A percentile compares a stretch with the other conserved stretches of the same genome.
Evolutionary conservation across 2,888 invertebrate species (phyloP).

Genomic region (Trichogramma evanescens): DNA sequence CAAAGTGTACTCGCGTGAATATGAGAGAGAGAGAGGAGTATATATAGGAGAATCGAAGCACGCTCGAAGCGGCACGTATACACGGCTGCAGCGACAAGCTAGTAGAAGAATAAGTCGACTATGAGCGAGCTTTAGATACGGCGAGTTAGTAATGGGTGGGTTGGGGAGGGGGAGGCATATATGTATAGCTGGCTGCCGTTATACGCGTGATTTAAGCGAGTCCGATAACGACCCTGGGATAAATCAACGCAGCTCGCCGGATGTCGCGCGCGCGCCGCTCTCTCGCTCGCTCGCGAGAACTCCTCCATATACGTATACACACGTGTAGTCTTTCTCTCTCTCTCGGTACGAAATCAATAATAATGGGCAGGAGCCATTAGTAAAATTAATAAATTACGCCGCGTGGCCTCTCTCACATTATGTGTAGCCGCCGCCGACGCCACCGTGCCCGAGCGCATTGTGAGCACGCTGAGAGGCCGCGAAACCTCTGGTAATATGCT

Average conservation of each 20-base stretch:
- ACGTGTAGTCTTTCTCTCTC: constrained; percentile 12
- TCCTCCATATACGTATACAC: constrained; percentile 1
- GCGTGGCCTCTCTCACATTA: constrained; percentile 39
- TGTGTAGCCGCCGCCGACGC: constrained; percentile 25
- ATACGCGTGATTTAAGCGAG: constrained; percentile 38
- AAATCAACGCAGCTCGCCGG: constrained; percentile 36
- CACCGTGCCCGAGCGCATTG: constrained; percentile 34
- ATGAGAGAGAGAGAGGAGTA: constrained; percentile 6
- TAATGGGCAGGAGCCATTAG: constrained; percentile 48
- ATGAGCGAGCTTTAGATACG: background rate
- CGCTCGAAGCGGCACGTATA: background rate
- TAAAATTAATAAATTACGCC: constrained; percentile 49
- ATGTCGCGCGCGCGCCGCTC: constrained; percentile 30
- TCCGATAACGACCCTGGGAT: constrained; percentile 44
- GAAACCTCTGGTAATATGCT: constrained; percentile 39
- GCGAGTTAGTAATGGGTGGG: background rate
- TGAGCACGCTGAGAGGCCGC: constrained; percentile 32
- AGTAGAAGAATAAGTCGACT: background rate
- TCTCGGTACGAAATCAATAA: constrained; percentile 43
- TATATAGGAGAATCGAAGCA: background rate
- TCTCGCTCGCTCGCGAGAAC: constrained; percentile 32
- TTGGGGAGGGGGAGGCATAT: background rate
- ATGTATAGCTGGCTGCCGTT: constrained; percentile 27
- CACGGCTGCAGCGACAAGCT: background rate
- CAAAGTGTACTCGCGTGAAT: background rate